A percentile compares a stretch with the other conserved stretches of the same genome.
phyloP scores from a whole-genome alignment of 2,797 vertebrate genomes.

The Apodemus agrarius region DNA sequence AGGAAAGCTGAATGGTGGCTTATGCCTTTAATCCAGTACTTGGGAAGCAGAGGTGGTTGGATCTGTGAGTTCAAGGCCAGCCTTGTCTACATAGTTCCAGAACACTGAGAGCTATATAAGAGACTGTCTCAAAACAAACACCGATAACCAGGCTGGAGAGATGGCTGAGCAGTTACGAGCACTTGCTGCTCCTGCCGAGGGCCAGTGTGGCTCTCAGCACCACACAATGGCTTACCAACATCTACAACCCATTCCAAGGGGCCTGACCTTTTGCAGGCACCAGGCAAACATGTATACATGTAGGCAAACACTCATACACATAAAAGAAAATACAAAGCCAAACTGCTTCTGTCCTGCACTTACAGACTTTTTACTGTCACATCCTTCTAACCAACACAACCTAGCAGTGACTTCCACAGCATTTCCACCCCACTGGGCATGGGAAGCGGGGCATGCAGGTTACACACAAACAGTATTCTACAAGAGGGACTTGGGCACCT shows the following conservation, averaged over 20 bases:
- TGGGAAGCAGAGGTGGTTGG: neutral
- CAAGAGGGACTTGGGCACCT: neutral
- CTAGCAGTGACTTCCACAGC: neutral
- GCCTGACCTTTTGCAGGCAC: neutral
- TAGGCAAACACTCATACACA: neutral
- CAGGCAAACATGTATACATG: neutral
- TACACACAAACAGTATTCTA: neutral
- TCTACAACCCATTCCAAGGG: neutral
- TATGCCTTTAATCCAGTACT: neutral
- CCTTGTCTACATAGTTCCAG: neutral
- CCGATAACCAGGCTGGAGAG: neutral
- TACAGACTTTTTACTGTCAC: neutral
- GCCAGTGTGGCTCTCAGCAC: neutral
- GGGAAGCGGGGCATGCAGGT: neutral
- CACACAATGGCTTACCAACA: neutral
- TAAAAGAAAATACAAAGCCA: neutral
- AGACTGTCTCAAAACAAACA: neutral
- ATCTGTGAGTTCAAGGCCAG: neutral
- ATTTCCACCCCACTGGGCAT: neutral
- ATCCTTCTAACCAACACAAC: neutral
- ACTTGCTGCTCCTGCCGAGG: neutral
- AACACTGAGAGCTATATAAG: neutral
- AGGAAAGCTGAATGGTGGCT: neutral
- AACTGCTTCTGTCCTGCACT: no score
- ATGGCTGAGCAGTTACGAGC: neutral